These are phyloP conservation scores for Pan paniscus DNA, from an alignment of 2,113 vertebrate genomes.

Conservation along the genomic window DNA sequence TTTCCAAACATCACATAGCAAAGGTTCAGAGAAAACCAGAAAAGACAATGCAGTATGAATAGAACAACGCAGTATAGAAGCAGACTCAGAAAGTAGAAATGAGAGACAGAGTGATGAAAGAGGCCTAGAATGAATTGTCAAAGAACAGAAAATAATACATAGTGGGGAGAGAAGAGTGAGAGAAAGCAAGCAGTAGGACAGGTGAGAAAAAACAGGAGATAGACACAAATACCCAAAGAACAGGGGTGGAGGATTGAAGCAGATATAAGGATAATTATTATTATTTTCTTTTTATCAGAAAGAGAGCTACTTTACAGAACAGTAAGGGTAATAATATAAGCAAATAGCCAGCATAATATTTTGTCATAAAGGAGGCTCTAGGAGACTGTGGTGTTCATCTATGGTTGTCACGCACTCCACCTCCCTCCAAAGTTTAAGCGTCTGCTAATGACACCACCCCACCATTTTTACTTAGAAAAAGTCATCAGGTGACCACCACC, in stretches of 20 bases:
- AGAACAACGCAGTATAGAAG: background rate
- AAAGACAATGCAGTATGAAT: background rate
- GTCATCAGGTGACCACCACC: background rate
- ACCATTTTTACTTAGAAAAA: background rate
- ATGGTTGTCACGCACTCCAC: background rate
- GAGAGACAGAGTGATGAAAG: background rate
- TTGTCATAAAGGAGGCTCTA: background rate
- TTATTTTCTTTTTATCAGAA: background rate
- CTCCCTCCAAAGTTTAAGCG: background rate
- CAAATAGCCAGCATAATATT: background rate
- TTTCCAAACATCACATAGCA: background rate
- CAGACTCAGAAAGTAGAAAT: background rate
- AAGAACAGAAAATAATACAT: background rate
- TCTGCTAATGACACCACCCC: background rate
- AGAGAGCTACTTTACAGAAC: background rate
- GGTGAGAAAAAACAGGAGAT: background rate
- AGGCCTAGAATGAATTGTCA: background rate
- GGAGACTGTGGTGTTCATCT: background rate
- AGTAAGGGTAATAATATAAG: background rate
- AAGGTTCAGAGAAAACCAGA: background rate
- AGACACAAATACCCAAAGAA: background rate
- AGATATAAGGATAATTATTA: background rate
- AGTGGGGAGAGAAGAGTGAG: background rate
- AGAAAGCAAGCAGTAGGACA: background rate
- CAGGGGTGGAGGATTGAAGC: background rate